Percentiles rank a stretch among this genome's conserved stretches.
Evolutionary conservation across 1,140 invertebrate species (phyloP).

Genomic region (Periplaneta americana): DNA sequence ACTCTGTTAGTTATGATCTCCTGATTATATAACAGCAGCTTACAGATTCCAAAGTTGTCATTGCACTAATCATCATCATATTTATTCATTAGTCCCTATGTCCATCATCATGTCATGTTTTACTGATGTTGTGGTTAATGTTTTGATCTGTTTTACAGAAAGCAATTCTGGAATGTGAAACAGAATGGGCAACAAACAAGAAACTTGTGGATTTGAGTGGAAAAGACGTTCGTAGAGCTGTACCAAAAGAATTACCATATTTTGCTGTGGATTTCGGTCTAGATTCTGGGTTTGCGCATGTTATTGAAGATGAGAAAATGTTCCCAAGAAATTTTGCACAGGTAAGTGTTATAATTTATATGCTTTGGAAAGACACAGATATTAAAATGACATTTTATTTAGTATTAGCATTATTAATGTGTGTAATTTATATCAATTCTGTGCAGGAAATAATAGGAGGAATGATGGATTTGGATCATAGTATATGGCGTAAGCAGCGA

Average conservation of each 20-base stretch:
- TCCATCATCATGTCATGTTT: no score
- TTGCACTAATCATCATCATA: no score
- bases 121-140: no score
- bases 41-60: no score
- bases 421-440: not conserved
- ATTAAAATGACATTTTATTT: not conserved
- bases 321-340: constrained; percentile 91
- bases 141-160: constrained; percentile 68
- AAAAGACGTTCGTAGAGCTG: constrained; percentile 67
- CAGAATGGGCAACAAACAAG: constrained; percentile 92
- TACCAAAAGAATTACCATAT: constrained; percentile 93
- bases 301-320: constrained; percentile 87
- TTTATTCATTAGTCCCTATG: no score
- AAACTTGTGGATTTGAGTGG: constrained; percentile 82
- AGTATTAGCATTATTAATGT: not conserved
- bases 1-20: no score
- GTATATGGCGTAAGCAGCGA: constrained; percentile 75
- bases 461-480: constrained; percentile 84
- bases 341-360: constrained; percentile 45
- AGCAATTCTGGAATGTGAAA: constrained; percentile 90
- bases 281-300: constrained; percentile 88
- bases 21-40: no score
- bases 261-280: constrained; percentile 91
- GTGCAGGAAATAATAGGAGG: constrained; percentile 88
- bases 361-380: not conserved